Evolutionary conservation across 1,140 invertebrate genomes (phyloP), one percentile per base, ranked within the genome.

Genomic region (Bicyclus anynana): DNA sequence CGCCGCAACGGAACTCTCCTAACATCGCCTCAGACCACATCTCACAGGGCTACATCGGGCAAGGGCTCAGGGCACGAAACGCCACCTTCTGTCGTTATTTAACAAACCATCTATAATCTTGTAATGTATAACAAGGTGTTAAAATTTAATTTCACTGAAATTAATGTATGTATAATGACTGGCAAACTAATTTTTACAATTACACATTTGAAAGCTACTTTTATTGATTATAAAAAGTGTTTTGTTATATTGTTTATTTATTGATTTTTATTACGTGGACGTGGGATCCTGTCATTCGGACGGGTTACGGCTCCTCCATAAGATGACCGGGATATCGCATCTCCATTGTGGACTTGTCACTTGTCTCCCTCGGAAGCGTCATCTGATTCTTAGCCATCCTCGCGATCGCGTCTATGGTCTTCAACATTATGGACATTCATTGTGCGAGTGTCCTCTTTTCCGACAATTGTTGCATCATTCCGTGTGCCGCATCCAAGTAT

Each of bases 11-110:
- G 65, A 53, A 72, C 62, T 67, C 72, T 82, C 83, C 78, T 87
- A 84, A 84, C 75, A 84, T 84, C 82, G 76, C 70, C 72, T 74
- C 73, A 81, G 82, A 84, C 74, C 81, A 81, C 84, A 84, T 79
- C 74, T 72, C 80, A 85, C 82, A 85, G 78, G 77, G 77, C 80
- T 81, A 84, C 80, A 87, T 84, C 81, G 80, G 55, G 57, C 58
- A 69, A 78, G 77, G 78, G 76, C 80, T 77, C 83, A 69, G 80
- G 79, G 74, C 79, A 84, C 81, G 78, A 77, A 74, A 78, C 79
- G 78, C 82, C 80, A 84, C 83, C 85, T 84, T 85, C 85, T 87
- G 84, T 87, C 80, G 80, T 84, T 84, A 83, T 84, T 87, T 80
- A 86, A 85, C 9, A 86, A 84, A 77, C 73, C 77, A 70, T 77